Evolutionary conservation across 2,797 vertebrate genomes (phyloP).

Genomic region (Urocyon cinereoargenteus): DNA sequence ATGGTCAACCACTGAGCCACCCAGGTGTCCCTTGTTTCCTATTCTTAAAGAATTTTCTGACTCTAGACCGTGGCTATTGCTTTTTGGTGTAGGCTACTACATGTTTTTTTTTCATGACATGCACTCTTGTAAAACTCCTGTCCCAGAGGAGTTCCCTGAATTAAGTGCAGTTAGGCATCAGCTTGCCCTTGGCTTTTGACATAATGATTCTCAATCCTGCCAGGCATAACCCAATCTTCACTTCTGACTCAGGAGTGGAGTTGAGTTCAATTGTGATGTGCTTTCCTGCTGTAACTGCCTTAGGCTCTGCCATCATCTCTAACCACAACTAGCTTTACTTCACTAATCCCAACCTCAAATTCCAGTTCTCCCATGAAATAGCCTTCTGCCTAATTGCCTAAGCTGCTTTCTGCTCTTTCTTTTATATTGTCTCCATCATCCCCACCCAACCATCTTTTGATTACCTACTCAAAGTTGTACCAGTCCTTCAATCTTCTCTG

Average conservation of each 20-base stretch:
- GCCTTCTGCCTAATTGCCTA: background rate
- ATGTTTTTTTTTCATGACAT: background rate
- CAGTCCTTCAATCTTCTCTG: background rate
- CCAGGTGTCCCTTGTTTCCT: background rate
- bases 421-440: background rate
- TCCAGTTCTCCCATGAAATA: background rate
- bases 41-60: background rate
- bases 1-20: too few relatives aligned
- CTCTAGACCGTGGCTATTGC: background rate
- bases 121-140: background rate
- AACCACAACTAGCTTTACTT: background rate
- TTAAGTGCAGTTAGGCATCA: background rate
- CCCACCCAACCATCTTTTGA: background rate
- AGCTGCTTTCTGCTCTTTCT: background rate
- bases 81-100: background rate
- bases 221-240: background rate
- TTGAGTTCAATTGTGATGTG: too few relatives aligned
- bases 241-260: background rate
- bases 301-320: background rate
- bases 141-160: background rate
- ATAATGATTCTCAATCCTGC: background rate
- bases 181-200: background rate
- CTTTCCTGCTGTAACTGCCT: background rate
- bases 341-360: background rate
- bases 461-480: background rate